Conservation (phyloP, 2,888 invertebrate species). For the Microplitis manilae region DNA sequence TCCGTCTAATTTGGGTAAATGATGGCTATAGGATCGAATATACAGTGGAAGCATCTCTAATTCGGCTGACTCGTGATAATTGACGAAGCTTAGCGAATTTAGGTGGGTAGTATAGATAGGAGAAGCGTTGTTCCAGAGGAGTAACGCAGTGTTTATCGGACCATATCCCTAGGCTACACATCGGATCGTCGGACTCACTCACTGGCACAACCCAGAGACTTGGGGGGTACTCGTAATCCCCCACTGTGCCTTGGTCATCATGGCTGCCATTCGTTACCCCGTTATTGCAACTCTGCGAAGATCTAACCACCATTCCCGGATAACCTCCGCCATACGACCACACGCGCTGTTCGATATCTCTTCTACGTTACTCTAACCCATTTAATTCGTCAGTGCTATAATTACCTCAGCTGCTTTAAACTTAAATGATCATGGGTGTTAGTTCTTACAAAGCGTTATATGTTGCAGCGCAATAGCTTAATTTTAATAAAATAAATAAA, state of each 20-base stretch:
- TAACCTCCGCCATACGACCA: slow-evolving; percentile 44
- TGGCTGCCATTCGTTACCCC: slow-evolving; percentile 58
- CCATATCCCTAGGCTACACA: slow-evolving; percentile 62
- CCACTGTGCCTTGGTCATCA: slow-evolving; percentile 58
- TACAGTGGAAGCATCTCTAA: slow-evolving; percentile 52
- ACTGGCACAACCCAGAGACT: slow-evolving; percentile 54
- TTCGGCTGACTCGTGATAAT: slow-evolving; percentile 58
- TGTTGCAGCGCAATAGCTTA: neutral
- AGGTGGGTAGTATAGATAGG: slow-evolving; percentile 48
- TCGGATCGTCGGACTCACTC: slow-evolving; percentile 57
- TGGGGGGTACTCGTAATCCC: slow-evolving; percentile 62
- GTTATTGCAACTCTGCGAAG: slow-evolving; percentile 52
- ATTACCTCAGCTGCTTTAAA: neutral
- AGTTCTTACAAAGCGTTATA: neutral
- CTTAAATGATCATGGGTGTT: neutral
- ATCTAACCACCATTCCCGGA: slow-evolving; percentile 49
- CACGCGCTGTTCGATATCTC: slow-evolving; percentile 17
- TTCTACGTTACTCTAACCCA: neutral
- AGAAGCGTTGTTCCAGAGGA: slow-evolving; percentile 63
- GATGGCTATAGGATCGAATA: slow-evolving; percentile 15
- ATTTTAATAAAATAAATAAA: neutral
- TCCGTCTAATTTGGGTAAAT: neutral
- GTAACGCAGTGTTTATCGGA: slow-evolving; percentile 69
- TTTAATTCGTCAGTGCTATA: slow-evolving; percentile 22
- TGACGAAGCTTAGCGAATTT: slow-evolving; percentile 57